A percentile compares a stretch with the other conserved stretches of the same genome.
phyloP scores from a whole-genome alignment of 1,140 invertebrate species.

The Zaprionus lachaisei region DNA sequence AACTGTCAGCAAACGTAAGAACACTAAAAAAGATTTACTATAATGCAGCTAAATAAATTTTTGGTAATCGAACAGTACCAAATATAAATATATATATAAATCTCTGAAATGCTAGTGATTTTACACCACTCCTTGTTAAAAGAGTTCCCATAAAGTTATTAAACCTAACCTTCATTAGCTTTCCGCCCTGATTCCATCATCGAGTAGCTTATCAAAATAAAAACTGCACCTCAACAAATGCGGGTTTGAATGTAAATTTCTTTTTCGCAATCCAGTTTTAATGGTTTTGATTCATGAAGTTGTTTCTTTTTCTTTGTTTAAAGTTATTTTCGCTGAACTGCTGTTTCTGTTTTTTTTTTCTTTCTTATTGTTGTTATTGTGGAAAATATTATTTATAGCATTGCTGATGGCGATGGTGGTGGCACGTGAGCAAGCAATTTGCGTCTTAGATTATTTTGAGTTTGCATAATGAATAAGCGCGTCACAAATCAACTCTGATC shows the following conservation, averaged over 20 bases:
- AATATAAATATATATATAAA: too few relatives aligned
- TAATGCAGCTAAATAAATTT: not conserved
- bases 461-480: constrained; percentile 40
- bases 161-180: too few relatives aligned
- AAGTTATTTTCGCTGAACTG: constrained; percentile 18
- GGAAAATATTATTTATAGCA: constrained; percentile 48
- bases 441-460: constrained; percentile 54
- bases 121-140: too few relatives aligned
- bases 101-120: too few relatives aligned
- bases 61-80: too few relatives aligned
- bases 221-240: constrained; percentile 15
- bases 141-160: not conserved
- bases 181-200: not conserved
- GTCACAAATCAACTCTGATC: constrained; percentile 19
- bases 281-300: not conserved
- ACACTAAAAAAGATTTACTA: not conserved
- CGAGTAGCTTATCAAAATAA: constrained; percentile 4
- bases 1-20: not conserved
- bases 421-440: constrained; percentile 67
- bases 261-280: not conserved
- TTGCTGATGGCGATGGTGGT: constrained; percentile 33
- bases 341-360: not conserved
- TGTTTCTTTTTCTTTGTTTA: constrained; percentile 25
- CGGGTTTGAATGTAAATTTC: not conserved
- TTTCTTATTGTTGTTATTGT: constrained; percentile 26